Evolutionary conservation across 2,797 vertebrate genomes (phyloP), one percentile per base, ranked within the genome.

Genomic region (Karalla daura): DNA sequence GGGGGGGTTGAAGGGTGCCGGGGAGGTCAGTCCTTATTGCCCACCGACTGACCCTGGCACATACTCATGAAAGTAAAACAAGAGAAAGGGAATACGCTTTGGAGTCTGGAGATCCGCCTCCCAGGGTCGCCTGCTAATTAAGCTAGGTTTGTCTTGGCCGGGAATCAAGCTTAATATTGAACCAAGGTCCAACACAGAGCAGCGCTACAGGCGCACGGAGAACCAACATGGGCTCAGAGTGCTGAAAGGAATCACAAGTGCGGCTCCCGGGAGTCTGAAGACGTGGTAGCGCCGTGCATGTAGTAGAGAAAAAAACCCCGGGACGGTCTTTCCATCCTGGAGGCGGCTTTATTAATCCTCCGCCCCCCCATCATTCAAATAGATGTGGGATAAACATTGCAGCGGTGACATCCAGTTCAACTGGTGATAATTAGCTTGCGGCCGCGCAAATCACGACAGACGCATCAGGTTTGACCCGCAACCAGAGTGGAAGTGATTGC

Each of bases 91-190:
- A 80, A 77, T 80, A 78, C 78, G 64, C 71, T 71, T 66, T 46
- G 63, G 70, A 86, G 77, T 53, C 63, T 55, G 47, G n/a, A 55
- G 72, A 86, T 85, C 52, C 33, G 66, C 69, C 64, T 86, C 86
- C 80, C 63, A n/a, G 78, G 74, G 70, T 55, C 37, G 73, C 76
- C 63, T 15, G 66, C 84, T 92, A 91, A 93, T 91, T 92, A 89
- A 88, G 83, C 72, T 6, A 60, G 73, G 52, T 87, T 92, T 88
- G 63, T 87, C 76, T 88, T 93, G 90, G 91, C 86, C 23, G 44
- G 7, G 25, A 58, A 51, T 89, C 84, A 88, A 89, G 63, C 85
- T 83, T 79, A 86, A 86, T 91, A 88, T 86, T 85, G 88, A 90
- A 86, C 63, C 70, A 59, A 70, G 78, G 81, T 83, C 78, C 74